Evolutionary conservation across 2,113 vertebrate species (phyloP), one percentile per base, ranked within the genome.

Genomic region (Vidua chalybeata): DNA sequence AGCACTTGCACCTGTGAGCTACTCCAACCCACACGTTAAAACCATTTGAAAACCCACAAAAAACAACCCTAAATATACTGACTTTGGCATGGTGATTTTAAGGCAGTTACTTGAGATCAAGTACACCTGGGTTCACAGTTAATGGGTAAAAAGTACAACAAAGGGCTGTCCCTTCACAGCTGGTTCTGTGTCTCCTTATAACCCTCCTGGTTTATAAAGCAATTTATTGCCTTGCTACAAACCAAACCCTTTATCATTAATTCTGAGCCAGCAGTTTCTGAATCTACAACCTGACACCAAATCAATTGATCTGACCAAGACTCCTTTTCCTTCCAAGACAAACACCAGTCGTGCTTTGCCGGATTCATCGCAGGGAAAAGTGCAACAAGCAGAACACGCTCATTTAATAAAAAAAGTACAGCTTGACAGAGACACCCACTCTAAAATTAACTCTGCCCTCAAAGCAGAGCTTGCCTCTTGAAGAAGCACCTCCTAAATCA

Each of bases 351-450:
- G 10, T 7, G 72, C 72, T 62, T 66, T 5, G 11, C 41, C 1
- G 11, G 43, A 90, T 62, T 26, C 82, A 55, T 27, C 0, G 3
- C 72, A 5, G 76, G 33, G 37, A 69, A 39, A 69, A 93, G 58
- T 3, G 7, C 43, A 85, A 86, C 55, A 26, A 69, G 84, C 84
- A 79, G 88, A 95, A 92, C 90, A 15, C 1, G 45, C 85, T 92
- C 56, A 39, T 94, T 94, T 83, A 82, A 84, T 30, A 85, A 59
- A 81, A 81, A 61, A 85, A 85, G 51, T 84, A 64, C 79, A 93
- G 91, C 95, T 52, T 91, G 96, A 90, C 64, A 87, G 75, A 90
- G 84, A 91, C 94, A 67, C 93, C 91, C 87, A 90, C 95, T 96
- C 85, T 69, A 74, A 95, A 93, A 96, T 97, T 87, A 96, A 85